phyloP scores from a whole-genome alignment of 2,888 invertebrate species.

The Eulithis prunata region DNA sequence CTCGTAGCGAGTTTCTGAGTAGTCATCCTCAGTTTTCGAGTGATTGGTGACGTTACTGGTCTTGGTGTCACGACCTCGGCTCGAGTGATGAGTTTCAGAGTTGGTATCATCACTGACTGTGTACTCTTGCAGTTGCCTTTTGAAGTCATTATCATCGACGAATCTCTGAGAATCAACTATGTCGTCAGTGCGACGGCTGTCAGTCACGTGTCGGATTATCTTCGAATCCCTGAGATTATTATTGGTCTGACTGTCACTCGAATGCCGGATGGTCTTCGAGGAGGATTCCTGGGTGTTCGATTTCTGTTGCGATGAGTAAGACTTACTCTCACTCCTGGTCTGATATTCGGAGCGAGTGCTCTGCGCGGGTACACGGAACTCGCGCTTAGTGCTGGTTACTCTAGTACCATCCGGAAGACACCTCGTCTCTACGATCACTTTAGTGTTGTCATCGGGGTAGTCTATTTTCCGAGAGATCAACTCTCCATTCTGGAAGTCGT shows the following conservation, averaged over 20 bases:
- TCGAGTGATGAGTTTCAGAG: conserved; percentile 40
- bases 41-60: conserved; percentile 43
- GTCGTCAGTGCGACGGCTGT: conserved; percentile 49
- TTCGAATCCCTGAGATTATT: conserved; percentile 45
- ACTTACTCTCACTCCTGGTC: conserved; percentile 60
- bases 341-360: conserved; percentile 67
- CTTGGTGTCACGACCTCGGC: conserved; percentile 36
- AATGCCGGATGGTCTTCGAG: conserved; percentile 56
- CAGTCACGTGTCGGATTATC: conserved; percentile 53
- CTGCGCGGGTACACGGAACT: conserved; percentile 80
- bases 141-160: conserved; percentile 68
- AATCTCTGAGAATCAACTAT: conserved; percentile 70
- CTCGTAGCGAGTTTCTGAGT: conserved; percentile 36
- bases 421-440: conserved; percentile 87
- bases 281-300: conserved; percentile 59
- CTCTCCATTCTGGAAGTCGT: conserved; percentile 64
- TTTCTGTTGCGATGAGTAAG: conserved; percentile 58
- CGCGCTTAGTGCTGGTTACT: conserved; percentile 88
- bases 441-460: conserved; percentile 87
- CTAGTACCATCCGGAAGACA: conserved; percentile 87
- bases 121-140: conserved; percentile 51
- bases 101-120: conserved; percentile 45
- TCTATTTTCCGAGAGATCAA: conserved; percentile 84
- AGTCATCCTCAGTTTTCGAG: conserved; percentile 42
- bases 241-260: conserved; percentile 48